Percentiles rank a stretch among this genome's conserved stretches.
These are phyloP conservation scores for Choristoneura fumiferana DNA, from an alignment of 1,140 invertebrate species.

Conservation along the genomic window DNA sequence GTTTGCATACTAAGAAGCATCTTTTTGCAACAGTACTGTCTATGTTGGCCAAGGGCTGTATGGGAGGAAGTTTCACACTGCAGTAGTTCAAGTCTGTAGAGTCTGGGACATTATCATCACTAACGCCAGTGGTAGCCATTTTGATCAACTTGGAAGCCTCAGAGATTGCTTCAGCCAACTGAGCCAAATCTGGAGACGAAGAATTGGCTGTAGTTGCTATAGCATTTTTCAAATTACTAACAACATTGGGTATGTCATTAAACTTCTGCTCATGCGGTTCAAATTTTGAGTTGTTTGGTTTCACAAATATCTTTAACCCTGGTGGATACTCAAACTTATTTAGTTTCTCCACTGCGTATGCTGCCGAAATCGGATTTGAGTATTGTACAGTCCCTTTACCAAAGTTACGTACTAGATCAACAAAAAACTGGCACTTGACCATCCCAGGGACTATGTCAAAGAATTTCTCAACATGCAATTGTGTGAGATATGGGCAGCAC, in stretches of 20 bases:
- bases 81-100: constrained; percentile 58
- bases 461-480: constrained; percentile 42
- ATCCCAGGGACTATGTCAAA: constrained; percentile 60
- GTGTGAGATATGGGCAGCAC: constrained; percentile 48
- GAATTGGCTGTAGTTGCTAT: constrained; percentile 39
- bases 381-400: constrained; percentile 52
- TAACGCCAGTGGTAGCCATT: constrained; percentile 46
- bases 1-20: constrained; percentile 86
- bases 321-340: constrained; percentile 63
- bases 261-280: constrained; percentile 39
- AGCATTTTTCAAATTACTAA: constrained; percentile 47
- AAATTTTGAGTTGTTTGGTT: constrained; percentile 39
- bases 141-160: constrained; percentile 63
- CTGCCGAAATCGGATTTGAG: constrained; percentile 53
- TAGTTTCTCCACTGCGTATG: constrained; percentile 56
- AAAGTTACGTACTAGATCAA: constrained; percentile 44
- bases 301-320: constrained; percentile 51
- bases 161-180: constrained; percentile 55
- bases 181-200: constrained; percentile 49
- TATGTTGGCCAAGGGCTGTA: constrained; percentile 85
- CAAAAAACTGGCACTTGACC: constrained; percentile 39
- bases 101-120: constrained; percentile 38
- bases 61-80: constrained; percentile 84
- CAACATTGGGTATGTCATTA: constrained; percentile 39
- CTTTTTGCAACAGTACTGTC: constrained; percentile 53